These are phyloP conservation scores for Crossaster papposus DNA, from an alignment of 53 echinoderm and acorn worm genomes.

Conservation along the genomic window DNA sequence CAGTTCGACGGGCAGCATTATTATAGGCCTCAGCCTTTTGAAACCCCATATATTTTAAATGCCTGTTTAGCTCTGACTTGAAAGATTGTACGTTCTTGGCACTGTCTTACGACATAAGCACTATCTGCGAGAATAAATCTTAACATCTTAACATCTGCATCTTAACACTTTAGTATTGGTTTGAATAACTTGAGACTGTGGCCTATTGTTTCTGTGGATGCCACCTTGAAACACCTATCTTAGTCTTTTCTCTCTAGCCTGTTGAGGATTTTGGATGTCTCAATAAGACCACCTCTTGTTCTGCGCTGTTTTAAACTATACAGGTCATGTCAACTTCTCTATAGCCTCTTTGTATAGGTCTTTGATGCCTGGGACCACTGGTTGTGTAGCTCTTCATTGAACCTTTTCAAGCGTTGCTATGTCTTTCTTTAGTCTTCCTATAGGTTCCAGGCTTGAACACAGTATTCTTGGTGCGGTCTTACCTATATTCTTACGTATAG, in stretches of 20 bases:
- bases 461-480: slow-evolving; percentile 24
- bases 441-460: slow-evolving; percentile 20
- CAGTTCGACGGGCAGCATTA: neutral
- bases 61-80: neutral
- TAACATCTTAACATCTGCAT: neutral
- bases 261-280: neutral
- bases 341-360: neutral
- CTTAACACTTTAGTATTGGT: neutral
- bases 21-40: neutral
- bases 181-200: neutral
- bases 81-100: neutral
- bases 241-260: too few species aligned
- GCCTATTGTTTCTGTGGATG: neutral
- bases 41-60: neutral
- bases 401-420: slow-evolving; percentile 9
- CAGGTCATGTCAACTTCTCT: neutral
- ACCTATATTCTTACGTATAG: neutral
- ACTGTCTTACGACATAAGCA: neutral
- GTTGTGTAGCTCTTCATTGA: slow-evolving; percentile 9
- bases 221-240: too few species aligned
- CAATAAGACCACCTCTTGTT: neutral
- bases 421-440: neutral
- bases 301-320: slow-evolving; percentile 3
- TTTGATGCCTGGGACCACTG: neutral
- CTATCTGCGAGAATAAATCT: neutral